Conservation (phyloP, 2,888 invertebrate genomes). For the Helleia helle region DNA sequence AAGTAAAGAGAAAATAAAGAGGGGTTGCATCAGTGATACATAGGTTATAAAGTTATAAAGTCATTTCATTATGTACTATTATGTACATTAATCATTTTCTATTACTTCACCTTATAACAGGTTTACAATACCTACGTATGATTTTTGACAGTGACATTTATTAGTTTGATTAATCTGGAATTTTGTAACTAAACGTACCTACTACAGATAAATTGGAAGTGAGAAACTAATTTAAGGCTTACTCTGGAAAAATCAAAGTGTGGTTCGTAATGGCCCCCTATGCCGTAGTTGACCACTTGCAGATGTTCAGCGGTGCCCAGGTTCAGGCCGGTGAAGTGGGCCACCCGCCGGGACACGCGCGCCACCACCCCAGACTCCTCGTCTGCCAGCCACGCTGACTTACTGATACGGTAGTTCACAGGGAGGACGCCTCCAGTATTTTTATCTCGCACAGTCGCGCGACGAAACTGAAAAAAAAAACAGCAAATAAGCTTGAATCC, state of each 20-base stretch:
- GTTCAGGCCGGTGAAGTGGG: slow-evolving; percentile 89
- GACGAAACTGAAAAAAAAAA: slow-evolving; percentile 85
- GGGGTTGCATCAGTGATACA: too few species aligned
- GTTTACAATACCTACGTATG: too few species aligned
- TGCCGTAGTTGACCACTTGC: slow-evolving; percentile 98
- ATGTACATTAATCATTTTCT: too few species aligned
- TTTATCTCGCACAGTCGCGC: slow-evolving; percentile 96
- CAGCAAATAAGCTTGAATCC: too few species aligned
- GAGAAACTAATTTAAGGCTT: too few species aligned
- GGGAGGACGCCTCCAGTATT: slow-evolving; percentile 92
- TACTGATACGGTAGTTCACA: slow-evolving; percentile 97
- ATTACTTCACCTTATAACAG: too few species aligned
- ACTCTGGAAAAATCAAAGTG: slow-evolving; percentile 95
- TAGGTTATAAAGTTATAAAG: too few species aligned
- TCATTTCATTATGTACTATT: too few species aligned
- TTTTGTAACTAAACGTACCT: too few species aligned
- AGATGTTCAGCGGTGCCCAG: slow-evolving; percentile 95
- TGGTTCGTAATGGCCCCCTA: slow-evolving; percentile 98
- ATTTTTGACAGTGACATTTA: too few species aligned
- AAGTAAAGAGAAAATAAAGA: background rate
- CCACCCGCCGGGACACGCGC: slow-evolving; percentile 84
- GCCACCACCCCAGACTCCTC: slow-evolving; percentile 84
- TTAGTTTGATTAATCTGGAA: too few species aligned
- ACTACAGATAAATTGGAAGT: too few species aligned
- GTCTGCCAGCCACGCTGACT: slow-evolving; percentile 96